phyloP scores from a whole-genome alignment of 2,797 vertebrate genomes.

The Bradypodion ventrale region DNA sequence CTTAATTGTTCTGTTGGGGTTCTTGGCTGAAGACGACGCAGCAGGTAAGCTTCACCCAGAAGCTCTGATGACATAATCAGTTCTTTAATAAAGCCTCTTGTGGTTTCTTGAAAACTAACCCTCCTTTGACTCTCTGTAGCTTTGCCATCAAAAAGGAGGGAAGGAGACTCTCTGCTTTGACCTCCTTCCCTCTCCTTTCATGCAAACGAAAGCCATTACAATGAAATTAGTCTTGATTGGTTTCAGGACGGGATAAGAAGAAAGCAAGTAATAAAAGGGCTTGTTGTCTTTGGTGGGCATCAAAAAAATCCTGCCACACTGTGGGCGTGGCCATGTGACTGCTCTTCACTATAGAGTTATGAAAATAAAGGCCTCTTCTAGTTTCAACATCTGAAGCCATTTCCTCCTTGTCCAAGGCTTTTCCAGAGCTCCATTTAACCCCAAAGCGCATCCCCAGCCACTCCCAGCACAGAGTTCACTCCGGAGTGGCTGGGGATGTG shows the following conservation, averaged over 20 bases:
- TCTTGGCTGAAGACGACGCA: conserved; percentile 32
- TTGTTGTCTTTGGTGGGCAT: too few species aligned
- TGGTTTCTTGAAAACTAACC: conserved; percentile 5
- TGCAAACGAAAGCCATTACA: background rate
- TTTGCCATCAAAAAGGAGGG: background rate
- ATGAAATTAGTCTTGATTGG: background rate
- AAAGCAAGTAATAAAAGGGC: background rate
- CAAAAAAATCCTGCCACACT: too few species aligned
- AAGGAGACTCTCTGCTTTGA: fast-evolving
- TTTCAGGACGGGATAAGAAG: background rate
- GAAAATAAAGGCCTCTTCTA: too few species aligned
- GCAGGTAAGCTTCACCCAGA: conserved; percentile 1
- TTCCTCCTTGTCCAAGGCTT: too few species aligned
- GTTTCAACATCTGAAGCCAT: too few species aligned
- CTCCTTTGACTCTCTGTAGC: background rate
- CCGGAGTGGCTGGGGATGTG: too few species aligned
- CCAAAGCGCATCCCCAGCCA: too few species aligned
- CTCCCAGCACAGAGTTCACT: too few species aligned
- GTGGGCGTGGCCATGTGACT: too few species aligned
- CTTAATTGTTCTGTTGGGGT: conserved; percentile 43
- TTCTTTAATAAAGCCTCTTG: conserved; percentile 18
- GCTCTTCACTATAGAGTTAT: too few species aligned
- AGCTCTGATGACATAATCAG: conserved; percentile 29
- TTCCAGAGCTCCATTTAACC: too few species aligned
- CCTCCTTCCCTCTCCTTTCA: background rate